A percentile compares a stretch with the other conserved stretches of the same genome.
These are phyloP conservation scores for Erpornis zantholeuca DNA, from an alignment of 2,113 vertebrate species.

Conservation along the genomic window DNA sequence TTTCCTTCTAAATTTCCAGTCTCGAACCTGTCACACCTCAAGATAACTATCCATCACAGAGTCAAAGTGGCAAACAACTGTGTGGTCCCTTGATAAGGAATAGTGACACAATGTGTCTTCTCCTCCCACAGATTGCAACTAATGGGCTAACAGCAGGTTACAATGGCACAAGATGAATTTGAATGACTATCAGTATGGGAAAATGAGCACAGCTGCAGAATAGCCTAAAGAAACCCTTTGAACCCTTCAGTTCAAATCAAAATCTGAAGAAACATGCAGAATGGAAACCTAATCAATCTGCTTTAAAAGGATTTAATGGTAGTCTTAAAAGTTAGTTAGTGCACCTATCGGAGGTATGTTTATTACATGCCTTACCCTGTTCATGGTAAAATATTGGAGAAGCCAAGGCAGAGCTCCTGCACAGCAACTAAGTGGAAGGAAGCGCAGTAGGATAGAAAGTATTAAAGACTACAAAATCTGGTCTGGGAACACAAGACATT, in stretches of 20 bases:
- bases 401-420: background rate
- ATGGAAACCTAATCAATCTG: slow-evolving; percentile 54
- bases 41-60: slow-evolving; percentile 95
- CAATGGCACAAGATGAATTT: slow-evolving; percentile 66
- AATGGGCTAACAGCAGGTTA: slow-evolving; percentile 75
- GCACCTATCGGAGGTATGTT: slow-evolving; percentile 7
- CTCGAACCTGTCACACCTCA: slow-evolving; percentile 88
- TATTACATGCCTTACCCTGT: background rate
- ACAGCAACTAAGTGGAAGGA: background rate
- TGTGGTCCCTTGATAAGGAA: slow-evolving; percentile 95
- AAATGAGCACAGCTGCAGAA: slow-evolving; percentile 60
- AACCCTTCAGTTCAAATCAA: slow-evolving; percentile 53
- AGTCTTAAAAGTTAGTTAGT: slow-evolving; percentile 55
- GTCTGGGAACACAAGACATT: background rate
- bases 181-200: slow-evolving; percentile 49
- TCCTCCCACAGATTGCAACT: slow-evolving; percentile 87
- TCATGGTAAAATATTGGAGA: background rate
- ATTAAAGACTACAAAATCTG: background rate
- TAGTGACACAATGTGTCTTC: slow-evolving; percentile 92
- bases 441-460: background rate
- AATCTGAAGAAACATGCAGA: slow-evolving; percentile 32
- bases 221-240: slow-evolving; percentile 62
- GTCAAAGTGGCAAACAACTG: slow-evolving; percentile 89
- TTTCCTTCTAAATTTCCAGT: slow-evolving; percentile 78
- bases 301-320: slow-evolving; percentile 44